Percentiles rank a stretch among this genome's conserved stretches.
phyloP scores from a whole-genome alignment of 23 tunicate genomes.

The Corella eumyota region DNA sequence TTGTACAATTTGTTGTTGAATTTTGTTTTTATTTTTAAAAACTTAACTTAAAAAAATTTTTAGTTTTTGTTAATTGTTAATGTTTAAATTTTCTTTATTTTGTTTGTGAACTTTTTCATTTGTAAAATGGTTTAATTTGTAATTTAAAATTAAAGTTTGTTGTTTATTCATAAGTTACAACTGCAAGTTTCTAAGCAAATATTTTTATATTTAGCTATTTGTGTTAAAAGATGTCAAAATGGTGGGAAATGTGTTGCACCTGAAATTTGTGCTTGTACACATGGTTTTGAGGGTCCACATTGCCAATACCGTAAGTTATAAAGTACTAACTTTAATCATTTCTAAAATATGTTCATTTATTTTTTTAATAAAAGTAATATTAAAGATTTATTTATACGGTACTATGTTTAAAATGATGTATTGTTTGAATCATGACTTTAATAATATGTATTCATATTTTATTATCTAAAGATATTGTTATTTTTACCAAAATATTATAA shows the following conservation, averaged over 20 bases:
- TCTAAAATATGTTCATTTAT: too few relatives aligned
- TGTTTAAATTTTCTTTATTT: not conserved
- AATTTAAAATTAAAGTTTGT: too few relatives aligned
- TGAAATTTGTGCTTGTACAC: conserved; percentile 23
- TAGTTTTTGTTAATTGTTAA: too few relatives aligned
- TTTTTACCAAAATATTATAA: not conserved
- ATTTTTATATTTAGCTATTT: conserved; percentile 22
- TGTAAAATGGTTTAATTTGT: too few relatives aligned
- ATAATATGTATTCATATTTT: too few relatives aligned
- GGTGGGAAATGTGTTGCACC: conserved; percentile 58
- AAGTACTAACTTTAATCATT: too few relatives aligned
- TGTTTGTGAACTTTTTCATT: too few relatives aligned
- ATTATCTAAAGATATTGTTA: not conserved
- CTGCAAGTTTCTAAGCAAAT: not conserved
- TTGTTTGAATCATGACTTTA: not conserved
- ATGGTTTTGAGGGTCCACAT: conserved; percentile 22
- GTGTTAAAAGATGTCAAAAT: conserved; percentile 45
- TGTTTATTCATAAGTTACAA: not conserved
- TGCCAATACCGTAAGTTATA: conserved; percentile 44
- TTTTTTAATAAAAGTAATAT: too few relatives aligned
- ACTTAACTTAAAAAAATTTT: too few relatives aligned
- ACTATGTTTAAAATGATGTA: too few relatives aligned
- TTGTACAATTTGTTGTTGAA: not conserved
- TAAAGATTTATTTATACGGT: too few relatives aligned
- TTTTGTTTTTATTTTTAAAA: too few relatives aligned